These are phyloP conservation scores for Tichodroma muraria DNA, from an alignment of 2,113 vertebrate species.

Conservation along the genomic window DNA sequence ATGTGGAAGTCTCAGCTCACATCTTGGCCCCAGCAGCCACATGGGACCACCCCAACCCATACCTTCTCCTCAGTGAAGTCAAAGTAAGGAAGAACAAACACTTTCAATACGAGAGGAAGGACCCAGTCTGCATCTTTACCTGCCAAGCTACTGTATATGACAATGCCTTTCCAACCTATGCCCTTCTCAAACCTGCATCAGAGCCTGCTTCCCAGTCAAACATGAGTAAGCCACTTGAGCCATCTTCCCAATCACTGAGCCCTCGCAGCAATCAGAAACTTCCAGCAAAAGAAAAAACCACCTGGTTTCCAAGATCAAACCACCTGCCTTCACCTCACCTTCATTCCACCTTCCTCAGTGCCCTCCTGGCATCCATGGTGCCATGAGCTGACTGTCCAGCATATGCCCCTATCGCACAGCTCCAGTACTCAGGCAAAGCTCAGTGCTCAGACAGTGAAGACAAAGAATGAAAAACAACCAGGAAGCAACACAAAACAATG, in stretches of 20 bases:
- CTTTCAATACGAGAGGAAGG: neutral
- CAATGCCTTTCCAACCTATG: neutral
- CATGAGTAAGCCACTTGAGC: neutral
- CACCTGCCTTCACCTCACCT: neutral
- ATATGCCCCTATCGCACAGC: neutral
- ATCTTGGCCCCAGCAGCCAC: neutral
- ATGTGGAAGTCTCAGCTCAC: neutral
- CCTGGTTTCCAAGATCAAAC: neutral
- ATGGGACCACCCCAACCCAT: neutral
- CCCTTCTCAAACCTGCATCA: neutral
- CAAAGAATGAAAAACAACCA: neutral
- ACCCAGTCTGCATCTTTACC: neutral
- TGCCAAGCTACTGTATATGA: neutral
- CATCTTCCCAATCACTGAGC: neutral
- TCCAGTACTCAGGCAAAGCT: neutral
- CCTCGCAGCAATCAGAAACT: neutral
- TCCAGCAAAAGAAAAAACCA: neutral
- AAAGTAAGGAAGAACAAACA: neutral
- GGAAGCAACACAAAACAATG: neutral
- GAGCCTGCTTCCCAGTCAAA: neutral
- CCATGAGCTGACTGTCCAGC: neutral
- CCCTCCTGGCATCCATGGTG: neutral
- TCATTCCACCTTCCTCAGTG: neutral
- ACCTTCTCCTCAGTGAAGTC: neutral
- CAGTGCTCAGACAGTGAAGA: neutral